Percentiles rank a stretch among this genome's conserved stretches.
phyloP scores from a whole-genome alignment of 1,140 invertebrate genomes.

The Zeugodacus cucurbitae region DNA sequence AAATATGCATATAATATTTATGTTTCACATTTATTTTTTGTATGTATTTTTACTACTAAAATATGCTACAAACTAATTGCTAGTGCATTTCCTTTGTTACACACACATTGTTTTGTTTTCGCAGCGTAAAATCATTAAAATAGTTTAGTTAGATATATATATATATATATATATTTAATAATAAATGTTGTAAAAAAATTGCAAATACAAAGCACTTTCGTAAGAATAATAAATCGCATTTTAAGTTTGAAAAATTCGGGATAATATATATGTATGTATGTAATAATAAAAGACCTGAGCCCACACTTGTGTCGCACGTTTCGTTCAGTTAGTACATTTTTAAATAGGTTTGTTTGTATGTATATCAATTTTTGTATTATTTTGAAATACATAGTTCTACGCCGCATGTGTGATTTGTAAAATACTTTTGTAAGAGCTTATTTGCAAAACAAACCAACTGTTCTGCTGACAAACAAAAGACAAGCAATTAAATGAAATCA shows the following conservation, averaged over 20 bases:
- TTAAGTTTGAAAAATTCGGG: not conserved
- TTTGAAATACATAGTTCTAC: not conserved
- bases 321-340: not conserved
- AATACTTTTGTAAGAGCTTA: not conserved
- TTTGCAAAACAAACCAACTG: not conserved
- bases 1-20: not conserved
- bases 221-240: conserved; percentile 15
- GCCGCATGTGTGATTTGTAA: not conserved
- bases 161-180: not conserved
- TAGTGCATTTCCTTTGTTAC: not conserved
- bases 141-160: not conserved
- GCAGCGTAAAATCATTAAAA: conserved; percentile 35
- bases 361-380: not conserved
- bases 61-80: not conserved
- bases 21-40: not conserved
- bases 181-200: conserved; percentile 20
- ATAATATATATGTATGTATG: too few species aligned
- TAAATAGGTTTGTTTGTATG: not conserved
- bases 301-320: conserved; percentile 23
- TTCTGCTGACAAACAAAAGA: not conserved
- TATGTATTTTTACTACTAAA: conserved; percentile 5
- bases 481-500: not conserved
- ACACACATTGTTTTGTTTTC: not conserved
- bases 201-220: not conserved
- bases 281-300: conserved; percentile 29